Percentiles rank a stretch among this genome's conserved stretches.
These are phyloP conservation scores for Tupaia chinensis DNA, from an alignment of 2,113 vertebrate genomes.

Conservation along the genomic window DNA sequence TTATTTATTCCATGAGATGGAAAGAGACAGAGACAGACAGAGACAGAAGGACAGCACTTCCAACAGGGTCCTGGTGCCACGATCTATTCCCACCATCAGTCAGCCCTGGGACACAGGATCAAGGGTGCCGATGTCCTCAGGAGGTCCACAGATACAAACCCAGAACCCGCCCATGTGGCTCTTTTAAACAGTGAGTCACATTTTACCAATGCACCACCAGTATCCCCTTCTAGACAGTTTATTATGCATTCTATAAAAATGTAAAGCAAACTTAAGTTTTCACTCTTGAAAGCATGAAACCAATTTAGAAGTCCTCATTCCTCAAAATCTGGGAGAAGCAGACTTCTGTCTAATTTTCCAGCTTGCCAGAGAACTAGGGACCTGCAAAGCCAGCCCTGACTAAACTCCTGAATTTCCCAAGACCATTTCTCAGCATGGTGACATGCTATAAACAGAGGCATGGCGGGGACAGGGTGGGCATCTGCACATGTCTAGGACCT, in stretches of 20 bases:
- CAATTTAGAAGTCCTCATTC: not conserved
- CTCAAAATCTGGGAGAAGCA: not conserved
- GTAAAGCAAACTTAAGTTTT: not conserved
- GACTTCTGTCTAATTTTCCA: not conserved
- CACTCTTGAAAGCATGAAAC: not conserved
- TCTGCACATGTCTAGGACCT: not conserved
- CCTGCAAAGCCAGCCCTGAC: not conserved
- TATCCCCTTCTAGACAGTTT: not conserved
- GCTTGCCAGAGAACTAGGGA: not conserved
- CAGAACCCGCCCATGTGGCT: too few relatives aligned
- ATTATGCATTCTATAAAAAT: constrained; percentile 37
- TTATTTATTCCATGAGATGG: too few relatives aligned
- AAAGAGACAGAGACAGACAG: too few relatives aligned
- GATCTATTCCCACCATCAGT: too few relatives aligned
- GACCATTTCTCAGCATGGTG: not conserved
- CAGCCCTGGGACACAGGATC: too few relatives aligned
- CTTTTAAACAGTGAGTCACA: too few relatives aligned
- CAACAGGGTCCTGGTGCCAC: too few relatives aligned
- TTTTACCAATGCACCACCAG: too few relatives aligned
- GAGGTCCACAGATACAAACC: too few relatives aligned
- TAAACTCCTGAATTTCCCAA: not conserved
- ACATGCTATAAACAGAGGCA: not conserved
- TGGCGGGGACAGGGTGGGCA: not conserved
- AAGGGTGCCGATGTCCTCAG: too few relatives aligned
- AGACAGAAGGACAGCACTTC: too few relatives aligned